Evolutionary conservation across 2,113 vertebrate species (phyloP), one percentile per base, ranked within the genome.

Genomic region (Poeciliopsis prolifica): DNA sequence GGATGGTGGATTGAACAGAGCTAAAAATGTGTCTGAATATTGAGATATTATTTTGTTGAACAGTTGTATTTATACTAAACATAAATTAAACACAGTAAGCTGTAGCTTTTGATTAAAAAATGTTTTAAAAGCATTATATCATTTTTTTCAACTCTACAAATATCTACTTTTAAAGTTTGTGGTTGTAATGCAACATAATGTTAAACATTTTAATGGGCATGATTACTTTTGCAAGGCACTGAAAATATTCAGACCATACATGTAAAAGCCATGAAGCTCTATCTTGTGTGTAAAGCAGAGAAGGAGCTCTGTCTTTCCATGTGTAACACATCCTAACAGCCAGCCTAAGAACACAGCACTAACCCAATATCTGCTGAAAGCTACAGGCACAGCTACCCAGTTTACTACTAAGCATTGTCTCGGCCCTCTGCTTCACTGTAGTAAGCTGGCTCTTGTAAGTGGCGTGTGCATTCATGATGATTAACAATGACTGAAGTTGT

Each of bases 241-340:
- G 51, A 7, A 72, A n/a, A 51, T 51, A 65, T 40, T 69, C 0
- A 35, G 54, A 75, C n/a, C 64, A 81, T 66, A 44, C 33, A 70
- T 4, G 15, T 72, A 80, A 86, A 91, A 90, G 87, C 87, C 85
- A 89, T 87, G 74, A 30, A 71, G 79, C 63, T 70, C 79, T 71
- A 73, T 79, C 54, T 65, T 70, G 30, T 67, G 61, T 48, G 44
- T 28, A 35, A 58, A 74, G 22, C 31, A 78, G 72, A 51, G 33
- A 11, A 65, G 26, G 37, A 80, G 58, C 24, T 30, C 14, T 68
- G 48, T 68, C 58, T 64, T 58, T 74, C 42, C 58, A 62, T 71
- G 65, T 64, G 44, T 76, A 44, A 61, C 72, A 74, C 37, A 82
- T 63, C 85, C 72, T 77, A 78, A 70, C 63, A 76, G 67, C 79